A percentile compares a stretch with the other conserved stretches of the same genome.
Conservation (phyloP, 1,140 invertebrate genomes). For the Cyrtorhinus lividipennis region DNA sequence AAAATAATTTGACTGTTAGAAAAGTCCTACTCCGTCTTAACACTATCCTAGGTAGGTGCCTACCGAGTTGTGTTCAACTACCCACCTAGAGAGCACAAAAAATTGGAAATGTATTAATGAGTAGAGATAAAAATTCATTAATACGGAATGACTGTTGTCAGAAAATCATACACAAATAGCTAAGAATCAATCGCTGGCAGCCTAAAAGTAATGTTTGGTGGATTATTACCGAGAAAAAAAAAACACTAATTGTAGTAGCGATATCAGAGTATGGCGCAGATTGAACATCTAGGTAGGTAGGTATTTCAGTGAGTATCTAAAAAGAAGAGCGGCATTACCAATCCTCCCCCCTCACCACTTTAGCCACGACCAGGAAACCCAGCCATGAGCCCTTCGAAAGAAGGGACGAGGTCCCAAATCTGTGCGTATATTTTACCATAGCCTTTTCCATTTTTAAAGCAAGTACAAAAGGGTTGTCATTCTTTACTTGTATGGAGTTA, state of each 20-base stretch:
- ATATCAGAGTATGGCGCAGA: background rate
- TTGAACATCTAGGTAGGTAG: background rate
- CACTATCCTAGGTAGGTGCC: too few species aligned
- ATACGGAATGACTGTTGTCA: background rate
- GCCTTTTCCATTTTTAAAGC: background rate
- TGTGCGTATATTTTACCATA: background rate
- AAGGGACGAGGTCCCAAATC: background rate
- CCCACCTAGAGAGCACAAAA: background rate
- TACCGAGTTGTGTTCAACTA: too few species aligned
- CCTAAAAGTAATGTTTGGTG: too few species aligned
- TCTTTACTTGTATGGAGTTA: background rate
- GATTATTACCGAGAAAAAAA: too few species aligned
- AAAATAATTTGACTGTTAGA: background rate
- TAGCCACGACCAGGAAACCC: too few species aligned
- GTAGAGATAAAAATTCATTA: background rate
- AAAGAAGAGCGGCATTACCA: background rate
- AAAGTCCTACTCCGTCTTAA: too few species aligned
- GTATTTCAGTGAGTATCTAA: background rate
- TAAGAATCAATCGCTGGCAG: too few species aligned
- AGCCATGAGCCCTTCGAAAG: background rate
- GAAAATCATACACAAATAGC: background rate
- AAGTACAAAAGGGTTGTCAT: background rate
- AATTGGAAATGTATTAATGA: background rate
- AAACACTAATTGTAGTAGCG: too few species aligned
- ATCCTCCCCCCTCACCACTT: too few species aligned